Evolutionary conservation across 2,888 invertebrate genomes (phyloP), one percentile per base, ranked within the genome.

Genomic region (Criorhina ranunculi): DNA sequence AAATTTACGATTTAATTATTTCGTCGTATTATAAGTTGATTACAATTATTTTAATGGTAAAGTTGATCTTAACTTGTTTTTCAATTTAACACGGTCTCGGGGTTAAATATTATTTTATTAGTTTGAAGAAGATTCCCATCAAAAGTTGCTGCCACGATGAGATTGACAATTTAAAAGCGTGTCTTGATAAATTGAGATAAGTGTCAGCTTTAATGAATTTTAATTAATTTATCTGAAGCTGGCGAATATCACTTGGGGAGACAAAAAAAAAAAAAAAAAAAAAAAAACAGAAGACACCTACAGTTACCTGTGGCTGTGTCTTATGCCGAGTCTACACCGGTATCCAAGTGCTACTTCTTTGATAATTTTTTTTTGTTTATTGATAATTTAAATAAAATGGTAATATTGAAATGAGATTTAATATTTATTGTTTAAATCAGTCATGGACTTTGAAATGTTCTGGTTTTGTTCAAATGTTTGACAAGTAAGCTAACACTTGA

Each of bases 131-230:
- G 9, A 5, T 17, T 46, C 46, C 5, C 15, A 46, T 24, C 46
- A 46, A 46, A 5, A 46, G 8, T 11, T 46, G 46, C 46, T 46
- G 46, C 19, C 46, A 19, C 15, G 19, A 46, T 17, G 46, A 62
- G 62, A 62, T 44, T 44, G 44, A 44, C 62, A 62, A 44, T 46
- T 44, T 62, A 15, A 31, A 62, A 44, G 44, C 44, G 44, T 44
- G 33, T 33, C 29, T 44, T 46, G 62, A 46, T 46, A 62, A 62
- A 62, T 62, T 62, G 12, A 42, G 44, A 44, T 62, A 15, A 62
- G 11, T 44, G 42, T 62, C 62, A 5, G 62, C 44, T 62, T 62
- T 44, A 17, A 44, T 62, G 17, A 44, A 62, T 33, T 46, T 62
- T 62, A 29, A 62, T 62, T 44, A 44, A 44, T 46, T 62, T 31